Evolutionary conservation across 2,888 invertebrate species (phyloP).

Genomic region (Phymatocera aterrima): DNA sequence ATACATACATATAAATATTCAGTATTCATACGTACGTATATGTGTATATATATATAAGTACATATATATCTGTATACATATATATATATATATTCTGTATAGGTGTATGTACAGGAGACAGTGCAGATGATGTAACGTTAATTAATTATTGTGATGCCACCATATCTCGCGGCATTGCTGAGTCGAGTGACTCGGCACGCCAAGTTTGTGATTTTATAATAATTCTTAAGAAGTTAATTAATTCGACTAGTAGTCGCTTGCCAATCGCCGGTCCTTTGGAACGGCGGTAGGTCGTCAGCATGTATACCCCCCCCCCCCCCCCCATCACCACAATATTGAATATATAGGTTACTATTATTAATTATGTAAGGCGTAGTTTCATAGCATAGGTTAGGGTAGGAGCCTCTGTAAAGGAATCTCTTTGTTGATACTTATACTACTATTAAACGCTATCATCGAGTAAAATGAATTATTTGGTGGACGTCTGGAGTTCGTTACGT

Average conservation of each 20-base stretch:
- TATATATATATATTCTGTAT: neutral
- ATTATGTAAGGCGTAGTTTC: slow-evolving; percentile 68
- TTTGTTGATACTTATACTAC: slow-evolving; percentile 69
- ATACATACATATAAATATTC: no score
- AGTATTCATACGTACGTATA: neutral
- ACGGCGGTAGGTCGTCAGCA: slow-evolving; percentile 66
- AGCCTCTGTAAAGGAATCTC: slow-evolving; percentile 72
- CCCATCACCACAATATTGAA: no score
- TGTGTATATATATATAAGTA: neutral
- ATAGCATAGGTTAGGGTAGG: slow-evolving; percentile 68
- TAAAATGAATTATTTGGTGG: slow-evolving; percentile 22
- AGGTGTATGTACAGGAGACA: neutral
- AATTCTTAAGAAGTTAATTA: slow-evolving; percentile 69
- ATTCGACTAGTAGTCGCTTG: slow-evolving; percentile 46
- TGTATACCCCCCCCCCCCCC: slow-evolving; percentile 70
- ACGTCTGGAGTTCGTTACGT: no score
- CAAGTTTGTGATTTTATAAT: slow-evolving; percentile 75
- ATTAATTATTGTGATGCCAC: slow-evolving; percentile 82
- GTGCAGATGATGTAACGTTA: slow-evolving; percentile 60
- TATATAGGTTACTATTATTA: slow-evolving; percentile 58
- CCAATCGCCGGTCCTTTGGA: slow-evolving; percentile 36
- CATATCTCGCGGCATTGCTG: slow-evolving; percentile 83
- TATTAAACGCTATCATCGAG: slow-evolving; percentile 42
- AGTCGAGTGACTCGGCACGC: slow-evolving; percentile 72
- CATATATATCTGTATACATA: neutral